Percentiles rank a stretch among this genome's conserved stretches.
phyloP scores from a whole-genome alignment of 37 sponge, comb jelly and placozoan genomes.

The Theonella swinhoei region DNA sequence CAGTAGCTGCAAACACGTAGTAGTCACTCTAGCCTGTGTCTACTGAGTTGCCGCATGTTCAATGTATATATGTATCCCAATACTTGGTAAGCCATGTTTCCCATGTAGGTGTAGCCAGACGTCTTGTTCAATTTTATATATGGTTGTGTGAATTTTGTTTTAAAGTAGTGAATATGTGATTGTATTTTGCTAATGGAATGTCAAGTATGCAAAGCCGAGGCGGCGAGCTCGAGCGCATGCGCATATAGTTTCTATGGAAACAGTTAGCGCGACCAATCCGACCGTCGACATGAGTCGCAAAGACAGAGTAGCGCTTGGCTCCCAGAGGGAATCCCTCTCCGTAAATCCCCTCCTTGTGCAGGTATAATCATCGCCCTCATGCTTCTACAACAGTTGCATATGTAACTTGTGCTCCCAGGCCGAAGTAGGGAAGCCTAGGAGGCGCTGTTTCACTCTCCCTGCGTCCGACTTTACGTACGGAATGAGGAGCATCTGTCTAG shows the following conservation, averaged over 20 bases:
- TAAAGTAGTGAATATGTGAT: no score
- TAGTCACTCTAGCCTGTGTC: background rate
- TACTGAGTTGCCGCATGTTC: no score
- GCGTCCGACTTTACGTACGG: constrained; percentile 81
- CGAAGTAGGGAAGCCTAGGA: constrained; percentile 58
- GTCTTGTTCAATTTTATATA: no score
- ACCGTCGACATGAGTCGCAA: constrained; percentile 50
- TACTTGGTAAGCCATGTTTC: background rate
- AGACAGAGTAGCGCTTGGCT: constrained; percentile 53
- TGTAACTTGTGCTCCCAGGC: constrained; percentile 21
- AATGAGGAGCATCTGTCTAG: constrained; percentile 48
- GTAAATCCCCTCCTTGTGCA: constrained; percentile 64
- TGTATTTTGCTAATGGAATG: no score
- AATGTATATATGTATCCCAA: background rate
- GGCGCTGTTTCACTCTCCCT: constrained; percentile 79
- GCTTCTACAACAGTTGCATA: background rate
- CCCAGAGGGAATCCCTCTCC: constrained; percentile 59
- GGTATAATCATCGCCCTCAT: background rate
- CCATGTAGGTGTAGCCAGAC: background rate
- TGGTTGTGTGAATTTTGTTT: no score
- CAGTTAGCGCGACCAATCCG: no score
- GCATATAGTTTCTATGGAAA: no score
- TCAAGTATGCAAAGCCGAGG: no score
- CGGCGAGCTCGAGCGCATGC: background rate
- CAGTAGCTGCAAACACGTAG: background rate